Evolutionary conservation across 2,888 invertebrate genomes (phyloP).

Genomic region (Atethmia centrago): DNA sequence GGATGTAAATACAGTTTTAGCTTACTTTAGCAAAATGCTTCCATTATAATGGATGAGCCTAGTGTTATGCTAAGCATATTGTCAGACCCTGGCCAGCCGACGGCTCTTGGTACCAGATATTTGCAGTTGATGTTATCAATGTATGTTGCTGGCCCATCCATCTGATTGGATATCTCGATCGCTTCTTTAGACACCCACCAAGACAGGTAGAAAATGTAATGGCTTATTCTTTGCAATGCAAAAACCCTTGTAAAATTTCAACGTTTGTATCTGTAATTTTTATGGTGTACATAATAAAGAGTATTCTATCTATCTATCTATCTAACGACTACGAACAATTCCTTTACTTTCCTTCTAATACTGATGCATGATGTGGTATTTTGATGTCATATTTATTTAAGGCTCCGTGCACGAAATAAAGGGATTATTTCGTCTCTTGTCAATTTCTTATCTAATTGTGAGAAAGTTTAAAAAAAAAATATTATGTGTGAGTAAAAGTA

Average conservation of each 20-base stretch:
- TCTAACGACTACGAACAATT: background rate
- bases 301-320: no score
- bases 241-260: no score
- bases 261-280: no score
- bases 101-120: slow-evolving; percentile 15
- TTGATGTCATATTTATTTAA: no score
- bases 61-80: slow-evolving; percentile 20
- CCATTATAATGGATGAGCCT: background rate
- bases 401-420: no score
- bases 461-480: no score
- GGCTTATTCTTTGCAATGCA: slow-evolving; percentile 29
- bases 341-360: background rate
- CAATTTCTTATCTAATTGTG: no score
- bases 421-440: no score
- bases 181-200: slow-evolving; percentile 34
- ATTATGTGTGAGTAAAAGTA: no score
- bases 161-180: slow-evolving; percentile 46
- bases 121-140: slow-evolving; percentile 44
- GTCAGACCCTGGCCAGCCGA: background rate
- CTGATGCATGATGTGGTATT: background rate
- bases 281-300: no score
- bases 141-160: slow-evolving; percentile 35
- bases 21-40: slow-evolving; percentile 8
- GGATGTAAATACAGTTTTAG: slow-evolving; percentile 31
- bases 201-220: slow-evolving; percentile 40